Evolutionary conservation across 2,797 vertebrate species (phyloP).

Genomic region (Microctenopoma stevenorrisi): DNA sequence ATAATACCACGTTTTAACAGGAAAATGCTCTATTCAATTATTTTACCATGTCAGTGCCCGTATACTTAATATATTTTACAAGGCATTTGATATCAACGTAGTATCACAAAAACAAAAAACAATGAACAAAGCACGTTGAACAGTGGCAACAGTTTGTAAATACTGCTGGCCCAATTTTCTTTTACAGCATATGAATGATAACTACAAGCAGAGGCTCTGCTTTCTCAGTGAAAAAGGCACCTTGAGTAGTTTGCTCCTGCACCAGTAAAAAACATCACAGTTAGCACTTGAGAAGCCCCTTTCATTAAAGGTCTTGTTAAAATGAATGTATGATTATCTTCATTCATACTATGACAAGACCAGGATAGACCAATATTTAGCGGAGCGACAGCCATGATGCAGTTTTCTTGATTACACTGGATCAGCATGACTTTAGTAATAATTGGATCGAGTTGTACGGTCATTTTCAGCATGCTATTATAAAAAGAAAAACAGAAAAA

Average conservation of each 20-base stretch:
- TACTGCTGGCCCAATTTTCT: constrained; percentile 36
- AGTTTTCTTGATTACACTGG: constrained; percentile 19
- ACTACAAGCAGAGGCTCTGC: constrained; percentile 42
- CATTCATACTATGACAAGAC: constrained; percentile 14
- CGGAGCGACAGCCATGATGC: not conserved
- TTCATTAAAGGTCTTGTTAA: constrained; percentile 9
- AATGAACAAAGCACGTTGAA: constrained; percentile 56
- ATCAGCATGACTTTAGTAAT: constrained; percentile 15
- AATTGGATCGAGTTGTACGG: not conserved
- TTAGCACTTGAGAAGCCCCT: constrained; percentile 48
- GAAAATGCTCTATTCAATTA: constrained; percentile 11
- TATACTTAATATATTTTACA: constrained; percentile 24
- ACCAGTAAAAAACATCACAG: constrained; percentile 40
- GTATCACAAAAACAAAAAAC: constrained; percentile 15
- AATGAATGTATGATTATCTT: constrained; percentile 14
- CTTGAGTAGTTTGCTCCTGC: constrained; percentile 66
- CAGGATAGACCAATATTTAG: constrained; percentile 15
- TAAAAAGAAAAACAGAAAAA: not conserved
- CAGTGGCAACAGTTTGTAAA: constrained; percentile 58
- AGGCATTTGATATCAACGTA: constrained; percentile 48
- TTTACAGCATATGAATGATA: constrained; percentile 33
- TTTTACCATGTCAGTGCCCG: constrained; percentile 11
- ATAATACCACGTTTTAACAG: constrained; percentile 23
- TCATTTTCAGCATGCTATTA: not conserved
- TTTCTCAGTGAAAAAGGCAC: constrained; percentile 74